Evolutionary conservation across 2,888 invertebrate species (phyloP).

Genomic region (Hypena proboscidalis): DNA sequence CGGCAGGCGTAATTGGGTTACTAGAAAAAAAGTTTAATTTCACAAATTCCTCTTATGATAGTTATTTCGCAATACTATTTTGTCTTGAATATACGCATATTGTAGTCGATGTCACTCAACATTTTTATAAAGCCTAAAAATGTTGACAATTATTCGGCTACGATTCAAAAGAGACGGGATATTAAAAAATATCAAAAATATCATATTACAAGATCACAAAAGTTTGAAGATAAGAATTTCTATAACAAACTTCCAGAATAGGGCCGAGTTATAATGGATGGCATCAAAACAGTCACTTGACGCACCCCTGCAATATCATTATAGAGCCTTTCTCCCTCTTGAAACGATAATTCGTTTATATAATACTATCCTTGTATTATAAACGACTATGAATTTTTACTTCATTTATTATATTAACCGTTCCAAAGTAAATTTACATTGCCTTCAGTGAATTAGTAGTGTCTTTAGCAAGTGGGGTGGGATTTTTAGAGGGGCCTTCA

Average conservation of each 20-base stretch:
- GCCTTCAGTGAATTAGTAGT: conserved; percentile 26
- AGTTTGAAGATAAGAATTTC: too few relatives aligned
- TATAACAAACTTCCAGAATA: conserved; percentile 56
- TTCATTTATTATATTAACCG: conserved; percentile 40
- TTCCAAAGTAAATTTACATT: conserved; percentile 37
- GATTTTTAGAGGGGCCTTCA: conserved; percentile 5
- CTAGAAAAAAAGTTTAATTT: too few relatives aligned
- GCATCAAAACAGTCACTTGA: conserved; percentile 73
- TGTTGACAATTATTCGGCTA: too few relatives aligned
- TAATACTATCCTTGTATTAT: conserved; percentile 45
- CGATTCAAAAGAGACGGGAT: too few relatives aligned
- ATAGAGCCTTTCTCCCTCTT: conserved; percentile 58
- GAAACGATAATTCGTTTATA: conserved; percentile 62
- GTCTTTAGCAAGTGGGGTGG: conserved; percentile 10
- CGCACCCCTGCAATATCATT: conserved; percentile 81
- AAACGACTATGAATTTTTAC: conserved; percentile 47
- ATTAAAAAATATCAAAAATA: neutral
- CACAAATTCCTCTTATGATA: too few relatives aligned
- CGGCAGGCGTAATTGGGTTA: too few relatives aligned
- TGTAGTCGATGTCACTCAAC: too few relatives aligned
- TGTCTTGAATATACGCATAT: too few relatives aligned
- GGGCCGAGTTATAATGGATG: conserved; percentile 72
- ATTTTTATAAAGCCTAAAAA: too few relatives aligned
- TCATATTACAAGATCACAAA: too few relatives aligned
- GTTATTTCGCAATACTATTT: too few relatives aligned